Conservation (phyloP, 2,797 vertebrate genomes). For the Eutrigla gurnardus region DNA sequence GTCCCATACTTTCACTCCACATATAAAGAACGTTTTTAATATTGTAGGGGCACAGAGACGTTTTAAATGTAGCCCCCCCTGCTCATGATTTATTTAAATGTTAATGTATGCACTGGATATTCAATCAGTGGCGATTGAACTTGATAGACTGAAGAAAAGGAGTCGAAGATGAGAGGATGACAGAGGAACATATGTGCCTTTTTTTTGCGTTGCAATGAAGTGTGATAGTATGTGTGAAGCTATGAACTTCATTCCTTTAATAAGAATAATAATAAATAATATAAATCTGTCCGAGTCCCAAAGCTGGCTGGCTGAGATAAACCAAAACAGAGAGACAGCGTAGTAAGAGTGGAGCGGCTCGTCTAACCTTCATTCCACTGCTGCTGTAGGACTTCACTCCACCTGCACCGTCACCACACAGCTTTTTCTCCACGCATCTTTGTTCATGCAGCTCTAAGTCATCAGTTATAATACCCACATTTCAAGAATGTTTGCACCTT, state of each 20-base stretch:
- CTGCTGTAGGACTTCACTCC: constrained; percentile 26
- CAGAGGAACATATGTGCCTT: not conserved
- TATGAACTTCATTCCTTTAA: constrained; percentile 40
- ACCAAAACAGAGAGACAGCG: constrained; percentile 41
- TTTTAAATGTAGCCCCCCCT: not conserved
- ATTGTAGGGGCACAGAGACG: no score
- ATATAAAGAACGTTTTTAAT: no score
- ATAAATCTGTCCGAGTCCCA: constrained; percentile 49
- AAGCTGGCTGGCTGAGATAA: constrained; percentile 40
- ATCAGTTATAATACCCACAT: no score
- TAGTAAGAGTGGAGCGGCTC: constrained; percentile 6
- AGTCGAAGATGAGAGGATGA: not conserved
- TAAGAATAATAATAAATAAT: no score
- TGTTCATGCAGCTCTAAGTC: no score
- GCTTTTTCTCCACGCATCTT: no score
- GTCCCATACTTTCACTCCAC: no score
- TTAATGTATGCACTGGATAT: constrained; percentile 46
- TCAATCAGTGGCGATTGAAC: constrained; percentile 54
- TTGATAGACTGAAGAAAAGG: constrained; percentile 50
- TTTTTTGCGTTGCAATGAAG: not conserved
- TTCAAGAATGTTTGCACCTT: no score
- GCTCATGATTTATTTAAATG: constrained; percentile 55
- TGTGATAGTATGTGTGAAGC: constrained; percentile 7
- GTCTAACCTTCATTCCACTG: constrained; percentile 45
- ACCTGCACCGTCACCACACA: constrained; percentile 28